phyloP scores from a whole-genome alignment of 2,888 invertebrate genomes.

The Anagyrus pseudococci region DNA sequence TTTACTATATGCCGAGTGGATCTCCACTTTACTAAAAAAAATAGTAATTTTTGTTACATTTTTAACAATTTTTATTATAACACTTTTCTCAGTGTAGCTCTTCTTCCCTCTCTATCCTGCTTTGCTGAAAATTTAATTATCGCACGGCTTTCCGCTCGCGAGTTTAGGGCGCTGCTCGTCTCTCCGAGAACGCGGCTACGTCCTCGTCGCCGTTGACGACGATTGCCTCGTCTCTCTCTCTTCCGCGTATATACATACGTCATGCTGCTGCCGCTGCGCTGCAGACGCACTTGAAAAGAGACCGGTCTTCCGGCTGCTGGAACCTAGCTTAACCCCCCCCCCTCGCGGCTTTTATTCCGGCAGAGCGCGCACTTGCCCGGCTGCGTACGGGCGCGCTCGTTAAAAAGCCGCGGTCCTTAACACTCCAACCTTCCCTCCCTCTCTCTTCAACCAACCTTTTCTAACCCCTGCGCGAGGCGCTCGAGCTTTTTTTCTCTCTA shows the following conservation, averaged over 20 bases:
- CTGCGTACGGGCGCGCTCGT: constrained; percentile 1
- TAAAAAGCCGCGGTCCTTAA: constrained; percentile 13
- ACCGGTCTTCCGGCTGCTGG: not conserved
- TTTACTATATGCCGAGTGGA: too few relatives aligned
- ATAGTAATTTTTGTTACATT: too few relatives aligned
- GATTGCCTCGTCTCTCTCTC: too few relatives aligned
- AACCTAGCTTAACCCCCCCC: constrained; percentile 7
- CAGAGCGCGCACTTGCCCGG: constrained; percentile 38
- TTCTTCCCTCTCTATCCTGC: constrained; percentile 43
- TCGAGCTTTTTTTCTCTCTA: too few relatives aligned
- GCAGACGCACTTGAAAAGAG: constrained; percentile 16
- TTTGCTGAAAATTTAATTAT: constrained; percentile 53
- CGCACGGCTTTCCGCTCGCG: constrained; percentile 38
- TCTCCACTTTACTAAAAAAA: too few relatives aligned
- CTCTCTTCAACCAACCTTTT: too few relatives aligned
- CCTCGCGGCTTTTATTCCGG: constrained; percentile 38
- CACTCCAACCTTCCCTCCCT: too few relatives aligned
- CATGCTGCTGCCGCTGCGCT: constrained; percentile 3
- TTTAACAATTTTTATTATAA: not conserved
- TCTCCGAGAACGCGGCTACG: not conserved
- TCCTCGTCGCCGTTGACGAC: too few relatives aligned
- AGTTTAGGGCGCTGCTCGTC: not conserved
- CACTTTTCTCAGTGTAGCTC: not conserved
- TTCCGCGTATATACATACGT: too few relatives aligned
- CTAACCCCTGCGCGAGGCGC: too few relatives aligned